Base-by-base conservation (phyloP, 2,888 invertebrate species). In the Cephus spinipes region DNA sequence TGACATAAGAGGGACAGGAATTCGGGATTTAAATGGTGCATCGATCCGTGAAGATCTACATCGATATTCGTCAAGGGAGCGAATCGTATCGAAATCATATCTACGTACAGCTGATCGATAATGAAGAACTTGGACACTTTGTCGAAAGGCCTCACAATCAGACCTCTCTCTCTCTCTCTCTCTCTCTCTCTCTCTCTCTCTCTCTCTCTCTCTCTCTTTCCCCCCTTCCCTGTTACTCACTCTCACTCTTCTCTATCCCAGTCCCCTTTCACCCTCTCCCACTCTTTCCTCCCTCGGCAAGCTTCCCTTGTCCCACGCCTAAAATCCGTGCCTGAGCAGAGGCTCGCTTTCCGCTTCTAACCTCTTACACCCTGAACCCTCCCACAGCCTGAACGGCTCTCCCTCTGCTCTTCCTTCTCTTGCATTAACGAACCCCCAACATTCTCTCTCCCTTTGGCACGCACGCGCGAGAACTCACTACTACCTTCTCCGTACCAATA, bases 391-490 rank as follows among this genome's bases (percentile, higher is more conserved):
- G 81, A 73, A 80, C 83, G 84, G 79, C 79, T 73, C 78, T 80
- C 77, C 73, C 75, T 32, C 40, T 32, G 33, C 73, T 78, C 75
- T 31, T 78, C 76, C 75, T 55, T 75, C 74, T 55, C 79, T 74
- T 76, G 34, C 35, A 2, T 23, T 23, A 23, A 9, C 55, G 1
- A 55, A 55, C 6, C 23, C 40, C 71, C 11, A 71, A 32, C 23
- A 6, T 12, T 33, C 32, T 30, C 32, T 71, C 71, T 33, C 71
- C 31, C 31, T 71, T 68, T 11, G 73, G 74, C 80, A 83, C 83
- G 84, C 82, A 84, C 83, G 84, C 85, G 79, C 85, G 76, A 77
- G 71, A 75, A 80, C 80, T 79, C 79, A 80, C 81, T 77, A 79
- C 81, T 78, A 78, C 78, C 77, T 55, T 55, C 31, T 71, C 32